These are phyloP conservation scores for Drosophila mayaguana DNA, from an alignment of 2,888 invertebrate species.

Conservation along the genomic window DNA sequence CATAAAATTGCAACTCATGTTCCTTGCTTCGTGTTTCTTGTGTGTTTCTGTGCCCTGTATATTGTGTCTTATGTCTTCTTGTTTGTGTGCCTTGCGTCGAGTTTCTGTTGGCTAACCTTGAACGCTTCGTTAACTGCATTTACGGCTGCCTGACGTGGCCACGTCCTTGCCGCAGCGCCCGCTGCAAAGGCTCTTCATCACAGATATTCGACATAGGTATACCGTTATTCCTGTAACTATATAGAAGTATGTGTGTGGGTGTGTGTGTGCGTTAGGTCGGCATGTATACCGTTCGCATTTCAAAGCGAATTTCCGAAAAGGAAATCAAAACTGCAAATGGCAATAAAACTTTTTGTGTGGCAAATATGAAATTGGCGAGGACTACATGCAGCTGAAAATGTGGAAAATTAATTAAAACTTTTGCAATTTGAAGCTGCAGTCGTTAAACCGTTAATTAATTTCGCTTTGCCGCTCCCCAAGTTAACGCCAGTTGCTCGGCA, in stretches of 20 bases:
- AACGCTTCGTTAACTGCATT: conserved; percentile 78
- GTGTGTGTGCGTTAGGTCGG: neutral
- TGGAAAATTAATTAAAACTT: conserved; percentile 74
- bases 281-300: conserved; percentile 24
- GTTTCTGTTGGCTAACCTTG: conserved; percentile 58
- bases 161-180: conserved; percentile 22
- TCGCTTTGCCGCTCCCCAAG: conserved; percentile 32
- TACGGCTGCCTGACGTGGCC: conserved; percentile 42
- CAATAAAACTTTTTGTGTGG: conserved; percentile 52
- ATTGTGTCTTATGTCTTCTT: conserved; percentile 9
- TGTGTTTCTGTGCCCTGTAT: conserved; percentile 12
- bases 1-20: conserved; percentile 72
- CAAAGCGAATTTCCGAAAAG: conserved; percentile 48
- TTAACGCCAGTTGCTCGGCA: conserved; percentile 13
- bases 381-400: conserved; percentile 24
- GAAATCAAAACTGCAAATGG: conserved; percentile 63
- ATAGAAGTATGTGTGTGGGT: conserved; percentile 1
- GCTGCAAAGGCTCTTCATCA: conserved; percentile 25
- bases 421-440: conserved; percentile 50
- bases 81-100: conserved; percentile 7
- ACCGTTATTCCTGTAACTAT: conserved; percentile 10
- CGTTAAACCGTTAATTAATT: conserved; percentile 67
- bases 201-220: conserved; percentile 28
- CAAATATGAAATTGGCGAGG: conserved; percentile 33
- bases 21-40: conserved; percentile 39